phyloP scores from a whole-genome alignment of 1,140 invertebrate species.

The Trypoxylus dichotomus region DNA sequence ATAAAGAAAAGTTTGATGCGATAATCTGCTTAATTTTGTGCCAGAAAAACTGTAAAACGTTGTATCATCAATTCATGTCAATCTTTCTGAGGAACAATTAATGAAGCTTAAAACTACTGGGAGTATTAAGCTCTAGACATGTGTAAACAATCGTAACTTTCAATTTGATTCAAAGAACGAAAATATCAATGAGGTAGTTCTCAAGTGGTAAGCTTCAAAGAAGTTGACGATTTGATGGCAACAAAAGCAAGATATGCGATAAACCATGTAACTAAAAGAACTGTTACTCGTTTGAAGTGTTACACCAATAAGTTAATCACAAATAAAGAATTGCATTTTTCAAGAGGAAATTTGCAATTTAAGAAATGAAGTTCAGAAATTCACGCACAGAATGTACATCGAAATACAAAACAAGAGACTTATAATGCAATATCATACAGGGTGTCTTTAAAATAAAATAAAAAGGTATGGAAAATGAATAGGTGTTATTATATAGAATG shows the following conservation, averaged over 20 bases:
- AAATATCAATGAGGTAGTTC: background rate
- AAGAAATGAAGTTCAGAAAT: background rate
- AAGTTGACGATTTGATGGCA: background rate
- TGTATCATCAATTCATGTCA: background rate
- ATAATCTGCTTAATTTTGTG: too few species aligned
- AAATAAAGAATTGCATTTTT: background rate
- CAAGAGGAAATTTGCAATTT: constrained; percentile 1
- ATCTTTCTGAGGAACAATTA: constrained; percentile 1
- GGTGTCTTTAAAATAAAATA: too few species aligned
- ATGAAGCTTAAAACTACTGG: background rate
- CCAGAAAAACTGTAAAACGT: too few species aligned
- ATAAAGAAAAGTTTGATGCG: too few species aligned
- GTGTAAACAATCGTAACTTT: background rate
- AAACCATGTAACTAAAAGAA: background rate
- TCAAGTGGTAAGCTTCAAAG: background rate
- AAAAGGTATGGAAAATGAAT: too few species aligned
- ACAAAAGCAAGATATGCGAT: background rate
- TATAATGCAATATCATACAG: too few species aligned
- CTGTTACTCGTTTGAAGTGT: background rate
- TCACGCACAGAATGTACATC: background rate
- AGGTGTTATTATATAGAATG: too few species aligned
- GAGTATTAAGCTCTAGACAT: background rate
- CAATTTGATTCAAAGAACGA: background rate
- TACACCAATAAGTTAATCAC: background rate
- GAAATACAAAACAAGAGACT: background rate